Evolutionary conservation across 53 echinoderm and acorn worm species (phyloP).

Genomic region (Arbacia lixula): DNA sequence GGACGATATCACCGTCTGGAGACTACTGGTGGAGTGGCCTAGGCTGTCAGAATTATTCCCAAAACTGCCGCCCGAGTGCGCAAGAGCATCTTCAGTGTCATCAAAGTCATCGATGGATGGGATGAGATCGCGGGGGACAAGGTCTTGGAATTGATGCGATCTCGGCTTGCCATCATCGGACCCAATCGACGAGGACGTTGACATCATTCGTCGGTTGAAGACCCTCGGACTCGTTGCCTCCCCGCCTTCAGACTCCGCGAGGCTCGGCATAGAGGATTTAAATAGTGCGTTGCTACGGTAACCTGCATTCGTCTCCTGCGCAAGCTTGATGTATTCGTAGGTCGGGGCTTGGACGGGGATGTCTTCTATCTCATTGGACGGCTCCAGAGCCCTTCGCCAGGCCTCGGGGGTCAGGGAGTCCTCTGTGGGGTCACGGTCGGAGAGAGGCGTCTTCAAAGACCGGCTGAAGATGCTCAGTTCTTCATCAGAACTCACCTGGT

Average conservation of each 20-base stretch:
- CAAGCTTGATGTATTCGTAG: slow-evolving; percentile 41
- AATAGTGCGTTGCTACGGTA: background rate
- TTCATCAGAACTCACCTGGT: slow-evolving; percentile 97
- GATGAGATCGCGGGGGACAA: slow-evolving; percentile 32
- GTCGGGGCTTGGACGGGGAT: slow-evolving; percentile 40
- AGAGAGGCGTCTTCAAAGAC: slow-evolving; percentile 58
- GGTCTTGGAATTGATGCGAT: background rate
- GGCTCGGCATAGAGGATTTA: slow-evolving; percentile 39
- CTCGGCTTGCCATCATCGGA: slow-evolving; percentile 1
- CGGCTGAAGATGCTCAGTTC: slow-evolving; percentile 86
- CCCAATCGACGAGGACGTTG: background rate
- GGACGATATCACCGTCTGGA: slow-evolving; percentile 55
- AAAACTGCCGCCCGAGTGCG: slow-evolving; percentile 30
- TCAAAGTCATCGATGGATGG: slow-evolving; percentile 52
- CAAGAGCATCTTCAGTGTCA: slow-evolving; percentile 26
- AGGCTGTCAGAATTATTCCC: slow-evolving; percentile 20
- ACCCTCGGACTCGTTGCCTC: slow-evolving; percentile 35
- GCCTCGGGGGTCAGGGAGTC: slow-evolving; percentile 49
- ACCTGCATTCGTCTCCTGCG: slow-evolving; percentile 13
- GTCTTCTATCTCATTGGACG: slow-evolving; percentile 27
- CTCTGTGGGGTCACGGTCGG: slow-evolving; percentile 56
- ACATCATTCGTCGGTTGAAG: slow-evolving; percentile 21
- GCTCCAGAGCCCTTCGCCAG: slow-evolving; percentile 53
- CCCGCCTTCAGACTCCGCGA: slow-evolving; percentile 17
- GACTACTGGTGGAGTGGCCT: slow-evolving; percentile 33